Evolutionary conservation across 2,113 vertebrate genomes (phyloP).

Genomic region (Neogobius melanostomus): DNA sequence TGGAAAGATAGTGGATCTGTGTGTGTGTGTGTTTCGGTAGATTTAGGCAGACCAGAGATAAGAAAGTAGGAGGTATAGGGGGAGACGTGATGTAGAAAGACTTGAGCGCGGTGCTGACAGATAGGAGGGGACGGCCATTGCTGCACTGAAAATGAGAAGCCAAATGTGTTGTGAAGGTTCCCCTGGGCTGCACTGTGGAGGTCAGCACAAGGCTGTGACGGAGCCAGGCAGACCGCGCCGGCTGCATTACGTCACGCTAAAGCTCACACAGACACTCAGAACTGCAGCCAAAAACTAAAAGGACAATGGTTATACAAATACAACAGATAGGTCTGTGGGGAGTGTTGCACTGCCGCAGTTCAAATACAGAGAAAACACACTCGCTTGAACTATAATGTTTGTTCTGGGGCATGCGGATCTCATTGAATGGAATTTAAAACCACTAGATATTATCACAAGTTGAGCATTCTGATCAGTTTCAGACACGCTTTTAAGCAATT

Average conservation of each 20-base stretch:
- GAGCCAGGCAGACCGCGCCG: conserved; percentile 51
- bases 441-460: background rate
- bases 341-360: background rate
- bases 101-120: conserved; percentile 67
- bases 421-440: background rate
- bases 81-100: conserved; percentile 72
- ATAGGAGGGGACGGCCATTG: conserved; percentile 75
- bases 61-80: conserved; percentile 16
- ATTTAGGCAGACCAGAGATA: conserved; percentile 45
- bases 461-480: background rate
- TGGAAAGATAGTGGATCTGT: conserved; percentile 32
- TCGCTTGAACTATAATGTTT: conserved; percentile 2
- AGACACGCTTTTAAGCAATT: background rate
- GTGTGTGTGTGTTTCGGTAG: conserved; percentile 1
- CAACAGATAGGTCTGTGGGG: background rate
- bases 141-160: conserved; percentile 63
- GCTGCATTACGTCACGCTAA: conserved; percentile 44
- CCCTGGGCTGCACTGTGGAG: conserved; percentile 71
- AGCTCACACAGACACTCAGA: conserved; percentile 18
- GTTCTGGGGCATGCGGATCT: background rate
- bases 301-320: conserved; percentile 14
- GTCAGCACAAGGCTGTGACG: conserved; percentile 69
- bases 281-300: conserved; percentile 10
- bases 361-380: conserved; percentile 1
- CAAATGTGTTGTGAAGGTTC: conserved; percentile 79